Evolutionary conservation across 1,140 invertebrate species (phyloP).

Genomic region (Elysia chlorotica): DNA sequence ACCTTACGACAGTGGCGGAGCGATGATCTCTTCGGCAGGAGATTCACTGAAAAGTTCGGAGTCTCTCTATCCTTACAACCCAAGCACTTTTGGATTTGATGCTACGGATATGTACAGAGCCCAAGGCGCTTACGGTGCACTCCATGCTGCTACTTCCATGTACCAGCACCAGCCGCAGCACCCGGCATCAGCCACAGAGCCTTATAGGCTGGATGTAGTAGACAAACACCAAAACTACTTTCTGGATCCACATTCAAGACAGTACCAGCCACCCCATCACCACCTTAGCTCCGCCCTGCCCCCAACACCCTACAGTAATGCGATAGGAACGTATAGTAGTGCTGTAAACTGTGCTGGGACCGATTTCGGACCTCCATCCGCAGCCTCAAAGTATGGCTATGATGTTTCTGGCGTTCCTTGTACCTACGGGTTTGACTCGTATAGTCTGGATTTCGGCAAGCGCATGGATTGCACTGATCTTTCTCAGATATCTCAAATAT

Average conservation of each 20-base stretch:
- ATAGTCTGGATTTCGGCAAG: conserved; percentile 55
- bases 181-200: conserved; percentile 45
- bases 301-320: too few species aligned
- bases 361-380: conserved; percentile 51
- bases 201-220: conserved; percentile 50
- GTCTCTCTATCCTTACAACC: conserved; percentile 50
- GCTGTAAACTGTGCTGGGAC: too few species aligned
- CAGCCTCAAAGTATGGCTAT: conserved; percentile 53
- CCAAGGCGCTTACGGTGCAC: conserved; percentile 51
- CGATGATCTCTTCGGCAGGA: too few species aligned
- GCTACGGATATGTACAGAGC: conserved; percentile 52
- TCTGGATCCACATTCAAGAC: conserved; percentile 52
- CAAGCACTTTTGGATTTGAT: conserved; percentile 51
- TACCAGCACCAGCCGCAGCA: too few species aligned
- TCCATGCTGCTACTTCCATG: too few species aligned
- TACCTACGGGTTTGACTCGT: conserved; percentile 55
- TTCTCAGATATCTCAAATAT: too few species aligned
- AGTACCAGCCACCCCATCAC: conserved; percentile 52
- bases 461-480: conserved; percentile 51
- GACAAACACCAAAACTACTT: conserved; percentile 59
- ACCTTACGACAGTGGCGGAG: conserved; percentile 41
- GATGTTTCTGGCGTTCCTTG: too few species aligned
- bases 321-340: too few species aligned
- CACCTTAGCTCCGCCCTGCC: too few species aligned
- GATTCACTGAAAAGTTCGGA: conserved; percentile 51